Base-by-base conservation (phyloP, 2,113 vertebrate species). In the Camarhynchus parvulus region DNA sequence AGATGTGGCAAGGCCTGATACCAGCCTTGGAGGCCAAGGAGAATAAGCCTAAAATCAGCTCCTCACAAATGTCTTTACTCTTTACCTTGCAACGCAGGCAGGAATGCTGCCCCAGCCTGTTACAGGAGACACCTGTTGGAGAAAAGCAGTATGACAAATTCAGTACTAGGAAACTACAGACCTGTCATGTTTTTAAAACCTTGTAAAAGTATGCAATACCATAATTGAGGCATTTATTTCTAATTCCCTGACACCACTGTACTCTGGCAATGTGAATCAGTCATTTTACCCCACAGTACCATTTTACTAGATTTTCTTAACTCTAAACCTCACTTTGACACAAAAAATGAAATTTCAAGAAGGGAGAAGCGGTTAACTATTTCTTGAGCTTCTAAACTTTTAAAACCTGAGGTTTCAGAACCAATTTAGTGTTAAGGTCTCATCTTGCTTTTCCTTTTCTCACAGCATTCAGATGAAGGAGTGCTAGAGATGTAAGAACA, bases 21-120 rank as follows among this genome's bases (percentile, higher is more conserved):
- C 7, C 58, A 81, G 78, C 59, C 44, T 39, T 41, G 50, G 37
- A 80, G 46, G 37, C 47, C 53, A 63, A 56, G 55, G 35, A 92
- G 47, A 87, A 74, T 0, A 8, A 83, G 52, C 49, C 31, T 59
- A 46, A 68, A 80, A 46, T 16, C 22, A 90, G 19, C 49, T 63
- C 49, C 27, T 66, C 62, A 56, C 49, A 82, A 37, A 5, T 53
- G 27, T 50, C 61, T 80, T 80, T 42, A 28, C 12, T 78, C 35
- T 49, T 98, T 97, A 99, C 99, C 99, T 99, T 99, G 95, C 99
- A 99, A 15, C 99, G 99, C 47, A 99, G 98, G 95, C 99, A 99
- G 2, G 99, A 99, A 91, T 99, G 99, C 82, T 99, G 99, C 18
- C 99, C 99, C 24, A 99, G 98, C 72, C 99, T 98, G 94, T 99